Percentiles rank a stretch among this genome's conserved stretches.
These are phyloP conservation scores for Cotesia congregata DNA, from an alignment of 2,888 invertebrate species.

Conservation along the genomic window DNA sequence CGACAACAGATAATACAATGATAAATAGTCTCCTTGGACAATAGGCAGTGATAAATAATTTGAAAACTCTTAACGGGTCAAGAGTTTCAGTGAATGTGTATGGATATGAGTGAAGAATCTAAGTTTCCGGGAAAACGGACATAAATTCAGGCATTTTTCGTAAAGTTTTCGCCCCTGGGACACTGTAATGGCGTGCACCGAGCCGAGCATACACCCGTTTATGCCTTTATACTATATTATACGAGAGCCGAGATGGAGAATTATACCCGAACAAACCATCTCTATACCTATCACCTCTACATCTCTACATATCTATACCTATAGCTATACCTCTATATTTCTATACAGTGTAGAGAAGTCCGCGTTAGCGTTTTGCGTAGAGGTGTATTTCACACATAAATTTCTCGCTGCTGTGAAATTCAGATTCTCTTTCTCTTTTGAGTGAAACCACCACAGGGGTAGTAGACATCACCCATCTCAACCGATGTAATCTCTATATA, in stretches of 20 bases:
- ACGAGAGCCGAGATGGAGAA: constrained; percentile 46
- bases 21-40: constrained; percentile 57
- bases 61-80: constrained; percentile 47
- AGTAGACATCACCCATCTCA: constrained; percentile 44
- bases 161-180: constrained; percentile 65
- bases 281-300: constrained; percentile 6
- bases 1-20: constrained; percentile 52
- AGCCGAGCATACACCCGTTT: constrained; percentile 59
- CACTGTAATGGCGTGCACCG: constrained; percentile 63
- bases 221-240: constrained; percentile 55
- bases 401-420: constrained; percentile 48
- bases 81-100: constrained; percentile 27
- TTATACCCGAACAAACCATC: constrained; percentile 40
- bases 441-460: constrained; percentile 36
- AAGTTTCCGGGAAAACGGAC: constrained; percentile 42
- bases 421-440: constrained; percentile 46
- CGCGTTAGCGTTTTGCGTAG: constrained; percentile 41
- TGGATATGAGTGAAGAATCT: constrained; percentile 37
- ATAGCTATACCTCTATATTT: too few relatives aligned
- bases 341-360: not conserved
- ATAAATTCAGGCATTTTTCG: constrained; percentile 54
- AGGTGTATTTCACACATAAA: constrained; percentile 50
- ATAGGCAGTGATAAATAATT: constrained; percentile 53
- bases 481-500: constrained; percentile 45
- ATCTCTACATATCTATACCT: too few relatives aligned